Base-by-base conservation (phyloP, 2,888 invertebrate genomes). In the Ormyrus rosae region DNA sequence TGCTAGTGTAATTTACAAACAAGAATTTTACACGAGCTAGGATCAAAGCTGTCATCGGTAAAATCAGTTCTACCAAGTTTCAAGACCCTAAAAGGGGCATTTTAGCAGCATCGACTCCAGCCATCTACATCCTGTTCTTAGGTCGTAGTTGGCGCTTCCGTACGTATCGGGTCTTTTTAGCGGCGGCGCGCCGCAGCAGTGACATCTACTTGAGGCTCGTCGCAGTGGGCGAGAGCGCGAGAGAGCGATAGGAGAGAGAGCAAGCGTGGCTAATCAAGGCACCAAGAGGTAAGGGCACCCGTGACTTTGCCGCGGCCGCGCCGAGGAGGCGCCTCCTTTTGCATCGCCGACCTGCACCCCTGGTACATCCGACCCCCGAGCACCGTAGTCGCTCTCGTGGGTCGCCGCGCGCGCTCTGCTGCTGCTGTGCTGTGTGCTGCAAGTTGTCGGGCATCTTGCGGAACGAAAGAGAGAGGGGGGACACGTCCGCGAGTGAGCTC, bases 181-280 rank as follows among this genome's bases (percentile, higher is more conserved):
- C 19, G 19, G 19, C 19, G 19, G 19, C 19, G 34, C 72, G 72
- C 53, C 51, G 9, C 19, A 19, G 50, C 61, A 65, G 80, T 71
- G 75, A 64, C 80, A 75, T 69, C 80, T 73, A 10, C 55, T 19
- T 19, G 19, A 19, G 34, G 13, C 55, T 13, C 79, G 58, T 64
- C 68, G 51, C 5, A 61, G 53, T 13, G 74, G 8, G 70, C 48
- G 67, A 65, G 74, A 51, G 68, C 50, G 64, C 50, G 69, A 58
- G 68, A 58, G 64, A 74, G 61, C 19, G 19, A 19, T 58, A 63
- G 78, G 76, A 74, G 71, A 63, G 68, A 50, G 79, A 79, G 80
- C 82, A 80, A 85, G 95, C 95, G 96, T 96, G 95, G 95, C 95
- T 95, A 95, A 95, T 95, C 95, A 95, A 94, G 95, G 95, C 93